Evolutionary conservation across 2,888 invertebrate species (phyloP), one percentile per base, ranked within the genome.

Genomic region (Sericinus montela): DNA sequence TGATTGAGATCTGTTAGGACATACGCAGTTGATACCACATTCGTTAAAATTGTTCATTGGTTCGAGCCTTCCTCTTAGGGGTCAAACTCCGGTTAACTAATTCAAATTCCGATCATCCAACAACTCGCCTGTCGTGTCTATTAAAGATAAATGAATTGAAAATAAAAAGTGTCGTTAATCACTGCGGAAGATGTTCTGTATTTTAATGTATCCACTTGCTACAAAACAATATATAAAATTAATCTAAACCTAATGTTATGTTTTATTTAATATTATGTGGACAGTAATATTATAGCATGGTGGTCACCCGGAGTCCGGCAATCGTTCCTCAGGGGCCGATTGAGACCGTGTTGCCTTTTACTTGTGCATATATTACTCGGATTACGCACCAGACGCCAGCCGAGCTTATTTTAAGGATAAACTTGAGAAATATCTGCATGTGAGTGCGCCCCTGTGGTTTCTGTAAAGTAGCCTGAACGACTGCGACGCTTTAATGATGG

Each of bases 311-410:
- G 53, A 62, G 78, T 70, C 77, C 77, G 55, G 59, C 62, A 69
- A 82, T 80, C 53, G 74, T 61, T 66, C 85, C 75, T 67, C 55
- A 32, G 83, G 79, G 85, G 59, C 62, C 71, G 52, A 78, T 83
- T 67, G 56, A 51, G 54, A 64, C 63, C 53, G 65, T 62, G 74
- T 19, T 70, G 48, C 82, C 86, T 84, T 85, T 87, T 85, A 82
- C 86, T 86, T 85, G 69, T 72, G 87, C 79, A 87, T 87, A 87
- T 71, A 83, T 87, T 86, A 82, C 67, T 59, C 57, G 75, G 78
- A 81, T 84, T 81, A 84, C 68, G 51, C 46, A 56, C 61, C 63
- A 59, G 68, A 69, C 67, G 65, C 66, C 67, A 69, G 68, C 68
- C 68, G 74, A 65, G 72, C 71, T 74, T 76, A 78, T 80, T 81